phyloP scores from a whole-genome alignment of 2,797 vertebrate species.

The Nannoperca australis region DNA sequence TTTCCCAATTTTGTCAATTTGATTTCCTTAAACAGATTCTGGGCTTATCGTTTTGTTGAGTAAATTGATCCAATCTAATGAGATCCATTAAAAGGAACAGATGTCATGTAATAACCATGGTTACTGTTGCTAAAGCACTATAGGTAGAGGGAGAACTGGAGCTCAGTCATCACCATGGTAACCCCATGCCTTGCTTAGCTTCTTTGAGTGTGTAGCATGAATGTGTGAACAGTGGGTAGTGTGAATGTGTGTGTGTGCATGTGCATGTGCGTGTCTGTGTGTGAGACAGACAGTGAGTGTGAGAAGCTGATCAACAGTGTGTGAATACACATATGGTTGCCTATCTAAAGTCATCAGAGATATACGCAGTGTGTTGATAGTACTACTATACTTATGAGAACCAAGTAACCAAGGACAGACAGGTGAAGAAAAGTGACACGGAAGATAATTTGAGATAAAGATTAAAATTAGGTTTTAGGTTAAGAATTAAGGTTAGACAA shows the following conservation, averaged over 20 bases:
- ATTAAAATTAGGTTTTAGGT: neutral
- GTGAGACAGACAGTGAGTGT: slow-evolving; percentile 25
- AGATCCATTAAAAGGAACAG: slow-evolving; percentile 74
- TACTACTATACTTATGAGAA: slow-evolving; percentile 29
- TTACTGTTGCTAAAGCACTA: slow-evolving; percentile 78
- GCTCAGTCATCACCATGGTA: slow-evolving; percentile 81
- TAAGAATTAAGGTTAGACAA: slow-evolving; percentile 7
- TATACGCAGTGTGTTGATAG: neutral
- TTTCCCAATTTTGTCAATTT: slow-evolving; percentile 38
- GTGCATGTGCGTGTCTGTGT: slow-evolving; percentile 2
- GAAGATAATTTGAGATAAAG: neutral
- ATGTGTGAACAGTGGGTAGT: slow-evolving; percentile 6
- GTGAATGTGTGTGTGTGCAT: slow-evolving; percentile 19
- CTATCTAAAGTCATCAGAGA: slow-evolving; percentile 52
- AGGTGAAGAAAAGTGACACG: neutral
- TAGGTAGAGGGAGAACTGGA: slow-evolving; percentile 71
- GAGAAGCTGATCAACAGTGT: slow-evolving; percentile 52
- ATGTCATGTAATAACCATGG: slow-evolving; percentile 77
- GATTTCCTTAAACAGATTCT: slow-evolving; percentile 43
- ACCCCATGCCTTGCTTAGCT: slow-evolving; percentile 75
- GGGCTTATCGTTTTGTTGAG: slow-evolving; percentile 41
- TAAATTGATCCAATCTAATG: slow-evolving; percentile 69
- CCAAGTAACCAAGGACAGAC: neutral
- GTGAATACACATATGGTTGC: slow-evolving; percentile 55
- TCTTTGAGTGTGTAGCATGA: slow-evolving; percentile 37